Base-by-base conservation (phyloP, 2,113 vertebrate species). In the Meleagris gallopavo region DNA sequence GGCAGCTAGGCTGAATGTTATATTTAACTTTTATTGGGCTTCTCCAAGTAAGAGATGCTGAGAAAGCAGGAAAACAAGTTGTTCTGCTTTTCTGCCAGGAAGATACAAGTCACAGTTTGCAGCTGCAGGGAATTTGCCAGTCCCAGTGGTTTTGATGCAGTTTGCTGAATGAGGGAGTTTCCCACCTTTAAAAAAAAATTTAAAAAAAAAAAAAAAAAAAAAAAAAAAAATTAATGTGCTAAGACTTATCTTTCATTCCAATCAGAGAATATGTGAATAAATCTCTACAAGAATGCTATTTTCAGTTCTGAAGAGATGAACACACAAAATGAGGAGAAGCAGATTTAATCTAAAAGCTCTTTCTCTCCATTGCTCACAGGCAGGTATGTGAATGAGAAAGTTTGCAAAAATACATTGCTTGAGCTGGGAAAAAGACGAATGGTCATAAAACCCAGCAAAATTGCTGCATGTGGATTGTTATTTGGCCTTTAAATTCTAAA, bases 401-500 rank as follows among this genome's bases (percentile, higher is more conserved):
- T 94, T 89, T 82, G n/a, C 32, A 81, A 52, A 81, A 93, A 77
- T 82, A 54, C 29, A 25, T 72, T 72, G 54, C 64, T 92, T 87
- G 67, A 90, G 62, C 21, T 34, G 41, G 20, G 36, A 48, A 90
- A 57, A 75, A 19, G 32, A 21, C 21, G 19, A 74, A 55, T 22
- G 48, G 48, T 72, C 69, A 65, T 75, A 89, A 90, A 81, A 71
- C 3, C 40, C 30, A 60, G 30, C 13, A 79, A 78, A 66, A 93
- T 38, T 70, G 61, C 76, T 61, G 27, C 54, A 69, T 10, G 8
- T 22, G 45, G 62, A 45, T 83, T 81, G n/a, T 60, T 93, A 80
- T 94, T 93, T 75, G 45, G 48, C 67, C 54, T 61, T 96, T 95
- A 94, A 91, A 93, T 94, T 93, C 83, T 86, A 92, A 96, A 73